phyloP scores from a whole-genome alignment of 2,797 vertebrate species.

The Sebastes jordani region DNA sequence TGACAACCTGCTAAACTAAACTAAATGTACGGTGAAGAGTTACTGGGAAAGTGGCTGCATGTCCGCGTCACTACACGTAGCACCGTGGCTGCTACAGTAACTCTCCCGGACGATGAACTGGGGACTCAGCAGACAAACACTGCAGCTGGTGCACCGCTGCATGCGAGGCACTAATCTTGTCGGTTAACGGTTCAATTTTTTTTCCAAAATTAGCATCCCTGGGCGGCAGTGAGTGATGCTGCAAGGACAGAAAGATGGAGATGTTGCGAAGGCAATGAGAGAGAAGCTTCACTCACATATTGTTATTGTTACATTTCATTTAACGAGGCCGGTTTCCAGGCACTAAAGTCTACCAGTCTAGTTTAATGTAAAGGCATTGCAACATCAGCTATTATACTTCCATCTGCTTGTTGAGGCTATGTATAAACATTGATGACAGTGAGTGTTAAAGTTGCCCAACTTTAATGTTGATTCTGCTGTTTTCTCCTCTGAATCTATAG shows the following conservation, averaged over 20 bases:
- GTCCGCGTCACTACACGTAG: too few relatives aligned
- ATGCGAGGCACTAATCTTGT: too few relatives aligned
- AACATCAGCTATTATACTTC: background rate
- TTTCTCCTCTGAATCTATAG: background rate
- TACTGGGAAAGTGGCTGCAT: too few relatives aligned
- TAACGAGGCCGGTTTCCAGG: background rate
- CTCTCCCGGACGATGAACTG: too few relatives aligned
- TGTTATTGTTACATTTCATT: conserved; percentile 12
- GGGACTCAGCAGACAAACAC: too few relatives aligned
- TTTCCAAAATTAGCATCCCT: too few relatives aligned
- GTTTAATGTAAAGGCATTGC: background rate
- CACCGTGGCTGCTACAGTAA: too few relatives aligned
- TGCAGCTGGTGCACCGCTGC: too few relatives aligned
- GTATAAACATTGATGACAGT: background rate
- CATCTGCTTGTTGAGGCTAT: background rate
- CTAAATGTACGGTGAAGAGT: too few relatives aligned
- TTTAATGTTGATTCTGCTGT: background rate
- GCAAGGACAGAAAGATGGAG: background rate
- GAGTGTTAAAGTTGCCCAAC: background rate
- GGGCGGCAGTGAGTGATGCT: background rate
- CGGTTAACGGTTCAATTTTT: too few relatives aligned
- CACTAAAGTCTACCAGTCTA: background rate
- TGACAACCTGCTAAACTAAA: too few relatives aligned
- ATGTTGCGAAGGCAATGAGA: background rate
- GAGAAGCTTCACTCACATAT: background rate